Evolutionary conservation across 2,113 vertebrate species (phyloP).

Genomic region (Hippocampus barbouri): DNA sequence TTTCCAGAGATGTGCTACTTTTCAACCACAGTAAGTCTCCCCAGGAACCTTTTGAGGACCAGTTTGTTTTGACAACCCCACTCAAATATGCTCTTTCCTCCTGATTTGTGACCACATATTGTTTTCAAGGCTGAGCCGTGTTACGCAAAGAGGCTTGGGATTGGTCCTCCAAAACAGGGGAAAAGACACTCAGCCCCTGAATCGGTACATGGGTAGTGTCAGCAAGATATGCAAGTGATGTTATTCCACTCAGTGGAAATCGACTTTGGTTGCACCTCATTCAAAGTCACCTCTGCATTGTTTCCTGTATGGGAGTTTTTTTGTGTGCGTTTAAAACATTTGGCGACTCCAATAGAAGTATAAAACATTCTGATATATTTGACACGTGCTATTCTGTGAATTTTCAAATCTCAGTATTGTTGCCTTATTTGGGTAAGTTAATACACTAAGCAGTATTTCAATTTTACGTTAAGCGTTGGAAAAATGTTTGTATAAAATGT

Average conservation of each 20-base stretch:
- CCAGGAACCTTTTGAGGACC: neutral
- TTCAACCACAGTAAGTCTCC: neutral
- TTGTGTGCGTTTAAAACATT: neutral
- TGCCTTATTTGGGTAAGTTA: slow-evolving; percentile 6
- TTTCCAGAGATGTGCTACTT: no score
- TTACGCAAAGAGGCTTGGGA: neutral
- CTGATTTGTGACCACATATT: neutral
- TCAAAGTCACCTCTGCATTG: neutral
- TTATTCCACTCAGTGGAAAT: neutral
- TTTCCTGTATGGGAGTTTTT: neutral
- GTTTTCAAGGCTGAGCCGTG: neutral
- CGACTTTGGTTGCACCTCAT: neutral
- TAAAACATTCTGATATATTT: slow-evolving; percentile 7
- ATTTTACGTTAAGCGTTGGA: neutral
- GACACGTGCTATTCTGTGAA: neutral
- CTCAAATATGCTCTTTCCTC: neutral
- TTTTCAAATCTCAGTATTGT: neutral
- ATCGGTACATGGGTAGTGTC: neutral
- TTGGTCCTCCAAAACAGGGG: neutral
- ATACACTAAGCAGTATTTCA: neutral
- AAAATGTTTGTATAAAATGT: neutral
- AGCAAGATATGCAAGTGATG: neutral
- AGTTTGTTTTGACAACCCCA: neutral
- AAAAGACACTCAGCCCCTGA: neutral
- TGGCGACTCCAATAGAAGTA: slow-evolving; percentile 3